Base-by-base conservation (phyloP, 2,113 vertebrate species). In the Aepyceros melampus region DNA sequence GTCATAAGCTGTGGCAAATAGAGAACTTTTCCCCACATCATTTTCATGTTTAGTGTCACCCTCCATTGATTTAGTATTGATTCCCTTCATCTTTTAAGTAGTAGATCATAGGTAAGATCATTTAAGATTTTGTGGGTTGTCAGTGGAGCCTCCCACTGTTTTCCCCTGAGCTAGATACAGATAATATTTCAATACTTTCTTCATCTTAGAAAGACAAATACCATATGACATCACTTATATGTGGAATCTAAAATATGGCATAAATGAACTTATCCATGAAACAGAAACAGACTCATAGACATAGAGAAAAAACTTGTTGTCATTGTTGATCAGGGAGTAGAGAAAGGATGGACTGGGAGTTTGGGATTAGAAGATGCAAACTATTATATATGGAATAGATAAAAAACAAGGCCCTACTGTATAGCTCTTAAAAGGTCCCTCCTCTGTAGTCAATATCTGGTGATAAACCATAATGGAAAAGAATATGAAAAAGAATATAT, bases 61-160 rank as follows among this genome's bases (percentile, higher is more conserved):
- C 11, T 97, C 79, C 51, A 36, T 96, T 90, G 86, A 96, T 33
- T 83, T 91, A 11, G 10, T 78, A 23, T 15, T 5, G 1, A 9
- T 82, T 96, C 47, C 13, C 89, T 85, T 92, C 47, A 10, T 91
- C 89, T 95, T 33, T 95, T 88, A 97, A 97, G 36, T 94, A 91
- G 16, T 60, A 84, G 58, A 90, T 97, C 36, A 89, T 94, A 85
- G 87, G 56, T 43, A 88, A 95, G 96, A 81, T 98, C 95, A 95
- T 74, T 55, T 83, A 96, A 84, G 97, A 95, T 98, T 98, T 97
- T 96, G 79, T 97, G 56, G 92, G 84, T 85, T 98, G 82, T 95
- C 83, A 98, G 64, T 60, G 96, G 95, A 96, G 60, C n/a, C 88
- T 97, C 43, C 62, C 25, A 2, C 49, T 96, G 17, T 89, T 97